phyloP scores from a whole-genome alignment of 2,797 vertebrate species.

The Rhynchotus rufescens region DNA sequence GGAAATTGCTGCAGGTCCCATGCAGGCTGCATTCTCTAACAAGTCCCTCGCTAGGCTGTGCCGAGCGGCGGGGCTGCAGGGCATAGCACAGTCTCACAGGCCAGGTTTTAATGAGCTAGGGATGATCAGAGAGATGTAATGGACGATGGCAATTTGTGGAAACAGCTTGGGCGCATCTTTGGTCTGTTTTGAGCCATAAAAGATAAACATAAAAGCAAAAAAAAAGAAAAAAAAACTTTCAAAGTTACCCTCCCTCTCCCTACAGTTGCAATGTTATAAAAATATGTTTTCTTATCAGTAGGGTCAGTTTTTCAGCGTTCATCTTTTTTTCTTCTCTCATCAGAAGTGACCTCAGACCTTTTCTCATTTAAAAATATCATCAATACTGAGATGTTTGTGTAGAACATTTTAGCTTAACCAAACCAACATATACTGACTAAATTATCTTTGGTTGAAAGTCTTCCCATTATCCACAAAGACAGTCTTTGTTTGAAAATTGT shows the following conservation, averaged over 20 bases:
- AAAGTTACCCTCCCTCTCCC: not conserved
- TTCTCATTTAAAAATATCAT: not conserved
- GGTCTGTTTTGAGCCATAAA: not conserved
- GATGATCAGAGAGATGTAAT: conserved; percentile 41
- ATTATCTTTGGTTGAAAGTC: not conserved
- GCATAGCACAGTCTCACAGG: conserved; percentile 19
- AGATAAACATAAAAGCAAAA: not conserved
- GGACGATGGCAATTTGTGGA: not conserved
- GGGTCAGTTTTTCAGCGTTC: not conserved
- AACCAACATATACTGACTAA: not conserved
- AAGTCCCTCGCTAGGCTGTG: conserved; percentile 9
- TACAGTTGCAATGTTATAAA: not conserved
- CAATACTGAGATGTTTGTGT: not conserved
- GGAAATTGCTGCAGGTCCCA: conserved; percentile 46
- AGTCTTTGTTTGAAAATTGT: not conserved
- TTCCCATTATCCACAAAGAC: not conserved
- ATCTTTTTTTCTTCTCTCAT: not conserved
- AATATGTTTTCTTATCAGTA: not conserved
- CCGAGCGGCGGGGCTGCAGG: not conserved
- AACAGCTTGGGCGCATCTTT: conserved; percentile 19
- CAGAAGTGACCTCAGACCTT: not conserved
- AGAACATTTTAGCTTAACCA: not conserved
- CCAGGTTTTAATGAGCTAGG: conserved; percentile 52
- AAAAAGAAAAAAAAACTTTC: not conserved
- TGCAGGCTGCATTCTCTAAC: conserved; percentile 19